Conservation (phyloP, 2,888 invertebrate genomes). For the Rotaria socialis region DNA sequence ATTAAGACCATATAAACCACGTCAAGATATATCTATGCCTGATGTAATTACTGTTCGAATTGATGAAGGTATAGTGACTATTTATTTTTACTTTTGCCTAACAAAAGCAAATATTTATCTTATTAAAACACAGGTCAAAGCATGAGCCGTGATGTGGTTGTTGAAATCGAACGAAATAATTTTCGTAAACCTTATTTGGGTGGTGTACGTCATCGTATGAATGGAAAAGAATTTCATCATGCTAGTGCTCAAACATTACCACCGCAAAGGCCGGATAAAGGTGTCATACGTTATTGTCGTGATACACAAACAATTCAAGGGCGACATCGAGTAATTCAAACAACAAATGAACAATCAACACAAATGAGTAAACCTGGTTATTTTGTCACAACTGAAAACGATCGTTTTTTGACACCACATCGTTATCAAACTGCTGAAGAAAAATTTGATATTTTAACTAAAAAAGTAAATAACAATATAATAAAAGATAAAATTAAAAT, state of each 20-base stretch:
- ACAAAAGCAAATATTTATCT: neutral
- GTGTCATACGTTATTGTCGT: conserved; percentile 51
- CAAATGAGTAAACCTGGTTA: conserved; percentile 60
- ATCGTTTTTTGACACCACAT: conserved; percentile 56
- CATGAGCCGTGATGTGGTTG: conserved; percentile 37
- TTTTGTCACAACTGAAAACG: conserved; percentile 55
- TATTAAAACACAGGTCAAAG: neutral
- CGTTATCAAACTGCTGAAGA: conserved; percentile 59
- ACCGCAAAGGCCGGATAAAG: conserved; percentile 52
- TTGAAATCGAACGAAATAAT: conserved; percentile 57
- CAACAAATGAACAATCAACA: conserved; percentile 56
- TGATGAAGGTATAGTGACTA: neutral
- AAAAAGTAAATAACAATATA: conserved; percentile 49
- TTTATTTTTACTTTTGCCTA: neutral
- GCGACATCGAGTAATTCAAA: conserved; percentile 55
- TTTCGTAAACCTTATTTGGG: conserved; percentile 72
- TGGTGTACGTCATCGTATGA: conserved; percentile 72
- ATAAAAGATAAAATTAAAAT: too few relatives aligned
- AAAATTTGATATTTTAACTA: conserved; percentile 51
- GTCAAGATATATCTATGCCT: conserved; percentile 39
- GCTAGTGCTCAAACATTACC: conserved; percentile 74
- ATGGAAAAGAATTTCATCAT: conserved; percentile 72
- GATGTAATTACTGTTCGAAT: conserved; percentile 45
- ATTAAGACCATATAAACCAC: conserved; percentile 36
- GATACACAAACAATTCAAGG: conserved; percentile 59